These are phyloP conservation scores for Tortrix viridana DNA, from an alignment of 2,888 invertebrate genomes.

Conservation along the genomic window DNA sequence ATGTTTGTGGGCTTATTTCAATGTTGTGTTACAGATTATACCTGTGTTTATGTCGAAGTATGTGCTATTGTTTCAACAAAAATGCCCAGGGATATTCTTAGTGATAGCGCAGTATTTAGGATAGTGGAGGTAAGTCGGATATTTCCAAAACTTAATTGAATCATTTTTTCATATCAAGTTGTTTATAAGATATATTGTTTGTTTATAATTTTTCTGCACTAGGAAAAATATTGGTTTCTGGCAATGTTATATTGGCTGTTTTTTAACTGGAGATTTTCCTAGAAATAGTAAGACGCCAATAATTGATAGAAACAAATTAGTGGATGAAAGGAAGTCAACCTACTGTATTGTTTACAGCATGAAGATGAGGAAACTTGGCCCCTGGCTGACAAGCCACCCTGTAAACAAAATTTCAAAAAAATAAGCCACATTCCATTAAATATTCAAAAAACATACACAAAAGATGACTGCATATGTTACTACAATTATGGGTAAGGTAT, in stretches of 20 bases:
- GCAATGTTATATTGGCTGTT: too few species aligned
- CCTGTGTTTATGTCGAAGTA: neutral
- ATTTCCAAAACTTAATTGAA: neutral
- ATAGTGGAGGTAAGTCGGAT: conserved; percentile 81
- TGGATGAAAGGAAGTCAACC: too few species aligned
- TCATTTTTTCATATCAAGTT: too few species aligned
- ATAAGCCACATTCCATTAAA: conserved; percentile 55
- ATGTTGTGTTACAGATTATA: conserved; percentile 9
- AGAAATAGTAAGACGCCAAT: too few species aligned
- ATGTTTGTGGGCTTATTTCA: neutral
- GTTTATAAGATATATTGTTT: too few species aligned
- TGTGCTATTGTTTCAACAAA: conserved; percentile 49
- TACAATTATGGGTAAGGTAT: conserved; percentile 82
- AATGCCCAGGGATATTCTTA: conserved; percentile 88
- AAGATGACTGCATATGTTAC: conserved; percentile 80
- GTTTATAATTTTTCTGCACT: too few species aligned
- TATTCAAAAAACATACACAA: conserved; percentile 61
- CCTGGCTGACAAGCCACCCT: conserved; percentile 64
- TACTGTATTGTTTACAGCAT: conserved; percentile 55
- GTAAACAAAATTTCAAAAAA: conserved; percentile 65
- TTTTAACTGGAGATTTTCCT: too few species aligned
- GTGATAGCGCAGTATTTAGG: conserved; percentile 86
- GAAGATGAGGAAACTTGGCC: conserved; percentile 79
- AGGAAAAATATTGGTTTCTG: too few species aligned
- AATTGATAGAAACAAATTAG: too few species aligned